Conservation (phyloP, 2,113 vertebrate species). For the Pelecanus crispus region DNA sequence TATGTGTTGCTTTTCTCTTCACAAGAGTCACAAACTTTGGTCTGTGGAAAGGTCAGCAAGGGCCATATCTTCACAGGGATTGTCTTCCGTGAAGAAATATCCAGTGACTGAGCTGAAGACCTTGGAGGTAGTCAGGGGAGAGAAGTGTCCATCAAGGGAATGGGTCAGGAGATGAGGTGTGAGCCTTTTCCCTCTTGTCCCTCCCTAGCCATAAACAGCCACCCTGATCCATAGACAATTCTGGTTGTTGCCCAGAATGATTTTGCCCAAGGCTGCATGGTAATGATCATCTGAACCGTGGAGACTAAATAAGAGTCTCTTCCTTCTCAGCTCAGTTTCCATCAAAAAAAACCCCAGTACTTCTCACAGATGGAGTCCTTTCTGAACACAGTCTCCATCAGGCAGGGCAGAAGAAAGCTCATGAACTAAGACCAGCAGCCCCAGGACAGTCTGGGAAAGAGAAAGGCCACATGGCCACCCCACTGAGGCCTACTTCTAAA, state of each 20-base stretch:
- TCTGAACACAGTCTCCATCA: neutral
- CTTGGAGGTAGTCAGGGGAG: slow-evolving; percentile 33
- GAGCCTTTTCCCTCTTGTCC: neutral
- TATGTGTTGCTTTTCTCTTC: neutral
- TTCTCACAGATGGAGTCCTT: neutral
- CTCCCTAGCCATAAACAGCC: neutral
- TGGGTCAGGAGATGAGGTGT: neutral
- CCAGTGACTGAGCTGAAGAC: neutral
- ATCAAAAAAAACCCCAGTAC: slow-evolving; percentile 35
- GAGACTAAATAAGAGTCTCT: neutral
- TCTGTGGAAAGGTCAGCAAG: neutral
- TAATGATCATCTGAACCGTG: neutral
- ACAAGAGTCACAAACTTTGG: neutral
- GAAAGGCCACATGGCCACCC: neutral
- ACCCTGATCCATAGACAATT: neutral
- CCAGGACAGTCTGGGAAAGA: neutral
- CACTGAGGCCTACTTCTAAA: neutral
- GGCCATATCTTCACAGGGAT: neutral
- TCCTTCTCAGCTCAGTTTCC: slow-evolving; percentile 44
- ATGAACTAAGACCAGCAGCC: neutral
- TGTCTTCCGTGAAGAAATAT: neutral
- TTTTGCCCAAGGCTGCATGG: neutral
- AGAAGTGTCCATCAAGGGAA: neutral
- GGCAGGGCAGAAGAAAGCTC: neutral
- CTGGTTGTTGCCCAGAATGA: neutral